Percentiles rank a stretch among this genome's conserved stretches.
These are phyloP conservation scores for Eleginops maclovinus DNA, from an alignment of 2,113 vertebrate species.

Conservation along the genomic window DNA sequence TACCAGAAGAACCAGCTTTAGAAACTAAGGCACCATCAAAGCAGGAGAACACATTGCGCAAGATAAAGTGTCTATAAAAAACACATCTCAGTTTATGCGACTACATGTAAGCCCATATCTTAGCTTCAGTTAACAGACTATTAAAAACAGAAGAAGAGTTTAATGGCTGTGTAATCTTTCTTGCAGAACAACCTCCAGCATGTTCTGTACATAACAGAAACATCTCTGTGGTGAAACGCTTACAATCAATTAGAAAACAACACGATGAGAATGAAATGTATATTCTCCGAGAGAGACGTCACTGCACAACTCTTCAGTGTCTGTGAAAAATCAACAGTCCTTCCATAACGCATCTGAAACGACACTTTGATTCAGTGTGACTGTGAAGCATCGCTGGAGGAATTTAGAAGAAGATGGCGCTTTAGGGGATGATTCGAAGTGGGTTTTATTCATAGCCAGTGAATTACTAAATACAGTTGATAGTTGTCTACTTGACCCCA, in stretches of 20 bases:
- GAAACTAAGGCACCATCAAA: slow-evolving; percentile 70
- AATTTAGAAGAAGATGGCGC: no score
- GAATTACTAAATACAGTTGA: no score
- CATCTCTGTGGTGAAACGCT: not conserved
- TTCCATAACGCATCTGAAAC: not conserved
- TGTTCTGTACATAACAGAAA: not conserved
- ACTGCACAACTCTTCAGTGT: not conserved
- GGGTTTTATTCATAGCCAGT: no score
- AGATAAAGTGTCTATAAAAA: not conserved
- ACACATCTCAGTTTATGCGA: not conserved
- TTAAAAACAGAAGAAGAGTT: not conserved
- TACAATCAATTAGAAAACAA: slow-evolving; percentile 5
- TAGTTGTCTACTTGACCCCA: no score
- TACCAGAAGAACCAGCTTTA: slow-evolving; percentile 41
- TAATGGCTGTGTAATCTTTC: no score
- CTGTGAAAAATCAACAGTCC: not conserved
- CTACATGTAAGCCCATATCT: not conserved
- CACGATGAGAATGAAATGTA: not conserved
- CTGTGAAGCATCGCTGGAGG: not conserved
- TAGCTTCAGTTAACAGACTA: not conserved
- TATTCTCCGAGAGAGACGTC: not conserved
- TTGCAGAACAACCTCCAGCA: not conserved
- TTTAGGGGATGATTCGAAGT: no score
- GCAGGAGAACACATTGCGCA: slow-evolving; percentile 12
- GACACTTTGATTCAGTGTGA: not conserved